Conservation (phyloP, 2,797 vertebrate species). For the Microctenopoma stevenorrisi region DNA sequence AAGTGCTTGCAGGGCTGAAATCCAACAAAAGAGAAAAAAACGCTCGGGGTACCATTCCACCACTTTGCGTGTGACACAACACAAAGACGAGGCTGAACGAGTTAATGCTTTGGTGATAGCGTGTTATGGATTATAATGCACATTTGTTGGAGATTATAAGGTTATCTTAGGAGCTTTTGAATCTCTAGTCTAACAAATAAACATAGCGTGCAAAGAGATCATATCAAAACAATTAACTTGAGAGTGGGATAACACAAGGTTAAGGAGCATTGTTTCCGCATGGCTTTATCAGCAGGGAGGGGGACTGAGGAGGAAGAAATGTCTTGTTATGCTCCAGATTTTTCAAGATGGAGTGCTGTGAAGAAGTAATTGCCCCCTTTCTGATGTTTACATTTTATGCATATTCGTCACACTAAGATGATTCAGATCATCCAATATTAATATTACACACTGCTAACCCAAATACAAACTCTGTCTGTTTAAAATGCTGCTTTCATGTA, state of each 20-base stretch:
- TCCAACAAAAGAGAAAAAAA: conserved; percentile 31
- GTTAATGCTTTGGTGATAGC: conserved; percentile 38
- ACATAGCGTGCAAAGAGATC: conserved; percentile 50
- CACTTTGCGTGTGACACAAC: conserved; percentile 49
- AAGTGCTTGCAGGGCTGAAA: conserved; percentile 41
- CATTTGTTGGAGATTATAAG: conserved; percentile 19
- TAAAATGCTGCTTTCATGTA: too few relatives aligned
- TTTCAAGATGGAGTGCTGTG: conserved; percentile 1
- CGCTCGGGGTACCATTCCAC: conserved; percentile 42
- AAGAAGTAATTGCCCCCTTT: too few relatives aligned
- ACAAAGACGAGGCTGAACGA: conserved; percentile 33
- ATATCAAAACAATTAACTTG: conserved; percentile 48
- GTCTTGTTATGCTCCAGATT: conserved; percentile 40
- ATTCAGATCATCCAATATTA: too few relatives aligned
- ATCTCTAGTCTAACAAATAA: conserved; percentile 53
- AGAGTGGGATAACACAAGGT: conserved; percentile 38
- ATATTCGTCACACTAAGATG: too few relatives aligned
- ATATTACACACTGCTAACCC: too few relatives aligned
- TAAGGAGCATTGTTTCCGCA: conserved; percentile 46
- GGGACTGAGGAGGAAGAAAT: conserved; percentile 16
- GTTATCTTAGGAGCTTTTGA: conserved; percentile 46
- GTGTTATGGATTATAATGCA: conserved; percentile 28
- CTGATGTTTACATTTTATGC: too few relatives aligned
- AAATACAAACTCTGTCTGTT: too few relatives aligned
- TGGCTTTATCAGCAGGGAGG: conserved; percentile 40